These are phyloP conservation scores for Isichthys henryi DNA, from an alignment of 2,113 vertebrate species.

Conservation along the genomic window DNA sequence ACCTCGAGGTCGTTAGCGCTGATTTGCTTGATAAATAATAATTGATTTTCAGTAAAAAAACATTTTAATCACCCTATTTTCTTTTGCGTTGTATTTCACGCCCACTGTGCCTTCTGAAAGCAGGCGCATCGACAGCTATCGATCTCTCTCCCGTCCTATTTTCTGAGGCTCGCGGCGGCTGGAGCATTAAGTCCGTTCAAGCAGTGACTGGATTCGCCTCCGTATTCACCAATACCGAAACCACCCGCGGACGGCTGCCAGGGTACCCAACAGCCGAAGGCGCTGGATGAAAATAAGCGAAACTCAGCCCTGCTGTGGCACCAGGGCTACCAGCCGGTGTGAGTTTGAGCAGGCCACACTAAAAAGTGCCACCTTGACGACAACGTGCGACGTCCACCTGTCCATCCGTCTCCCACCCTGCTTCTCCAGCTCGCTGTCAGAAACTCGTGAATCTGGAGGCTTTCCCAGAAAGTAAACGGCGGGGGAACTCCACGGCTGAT, in stretches of 20 bases:
- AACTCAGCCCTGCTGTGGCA: neutral
- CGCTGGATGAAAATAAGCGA: neutral
- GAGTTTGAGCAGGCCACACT: neutral
- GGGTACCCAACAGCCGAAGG: neutral
- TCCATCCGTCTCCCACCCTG: neutral
- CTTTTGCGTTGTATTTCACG: neutral
- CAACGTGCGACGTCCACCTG: neutral
- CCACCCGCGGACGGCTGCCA: neutral
- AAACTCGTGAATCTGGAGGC: neutral
- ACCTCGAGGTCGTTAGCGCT: neutral
- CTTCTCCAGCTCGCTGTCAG: neutral
- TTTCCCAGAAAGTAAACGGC: neutral
- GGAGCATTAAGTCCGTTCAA: neutral
- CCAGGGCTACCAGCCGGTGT: neutral
- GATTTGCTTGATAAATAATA: constrained; percentile 14
- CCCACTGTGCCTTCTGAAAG: neutral
- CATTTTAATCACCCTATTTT: neutral
- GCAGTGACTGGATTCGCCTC: neutral
- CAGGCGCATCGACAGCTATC: neutral
- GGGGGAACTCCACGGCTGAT: neutral
- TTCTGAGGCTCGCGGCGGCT: neutral
- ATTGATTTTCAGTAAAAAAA: neutral
- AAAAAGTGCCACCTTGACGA: neutral
- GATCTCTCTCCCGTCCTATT: neutral
- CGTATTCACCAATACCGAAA: neutral